Evolutionary conservation across 92 coral and sea anemone species (phyloP).

Genomic region (Isaurus tuberculatus): DNA sequence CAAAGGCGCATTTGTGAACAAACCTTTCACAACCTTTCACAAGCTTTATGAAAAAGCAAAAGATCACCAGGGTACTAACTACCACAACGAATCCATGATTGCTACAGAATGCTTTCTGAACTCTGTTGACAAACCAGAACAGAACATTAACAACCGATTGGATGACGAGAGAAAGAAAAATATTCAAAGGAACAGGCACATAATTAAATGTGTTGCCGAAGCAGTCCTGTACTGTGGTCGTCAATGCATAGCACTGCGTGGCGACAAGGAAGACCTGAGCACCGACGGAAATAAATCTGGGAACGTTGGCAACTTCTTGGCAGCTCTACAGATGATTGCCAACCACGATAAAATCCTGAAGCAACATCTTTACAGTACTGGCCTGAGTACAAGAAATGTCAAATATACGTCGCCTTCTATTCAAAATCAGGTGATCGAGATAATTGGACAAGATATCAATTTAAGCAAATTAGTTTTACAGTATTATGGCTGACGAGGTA

Average conservation of each 20-base stretch:
- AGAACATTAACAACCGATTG: slow-evolving; percentile 33
- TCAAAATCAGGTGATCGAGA: slow-evolving; percentile 41
- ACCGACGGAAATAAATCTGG: slow-evolving; percentile 20
- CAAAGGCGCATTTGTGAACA: slow-evolving; percentile 53
- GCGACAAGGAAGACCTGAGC: slow-evolving; percentile 19
- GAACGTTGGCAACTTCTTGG: slow-evolving; percentile 47
- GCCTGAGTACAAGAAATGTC: slow-evolving; percentile 30
- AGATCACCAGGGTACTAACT: slow-evolving; percentile 25
- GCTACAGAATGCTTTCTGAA: slow-evolving; percentile 32
- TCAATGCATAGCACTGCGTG: slow-evolving; percentile 39
- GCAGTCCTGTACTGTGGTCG: slow-evolving; percentile 39
- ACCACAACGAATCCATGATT: slow-evolving; percentile 41
- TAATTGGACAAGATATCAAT: background rate
- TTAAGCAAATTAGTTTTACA: slow-evolving; percentile 14
- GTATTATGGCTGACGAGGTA: slow-evolving; percentile 59
- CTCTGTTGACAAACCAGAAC: slow-evolving; percentile 46
- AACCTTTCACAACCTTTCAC: slow-evolving; percentile 47
- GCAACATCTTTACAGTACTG: slow-evolving; percentile 14
- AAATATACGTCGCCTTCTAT: slow-evolving; percentile 27
- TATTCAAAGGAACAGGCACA: slow-evolving; percentile 28
- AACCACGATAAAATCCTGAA: slow-evolving; percentile 41
- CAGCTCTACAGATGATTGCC: slow-evolving; percentile 34
- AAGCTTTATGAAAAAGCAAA: slow-evolving; percentile 45
- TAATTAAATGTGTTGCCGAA: slow-evolving; percentile 47
- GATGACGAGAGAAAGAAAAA: slow-evolving; percentile 44